Evolutionary conservation across 2,797 vertebrate genomes (phyloP), one percentile per base, ranked within the genome.

Genomic region (Pipistrellus pipistrellus): DNA sequence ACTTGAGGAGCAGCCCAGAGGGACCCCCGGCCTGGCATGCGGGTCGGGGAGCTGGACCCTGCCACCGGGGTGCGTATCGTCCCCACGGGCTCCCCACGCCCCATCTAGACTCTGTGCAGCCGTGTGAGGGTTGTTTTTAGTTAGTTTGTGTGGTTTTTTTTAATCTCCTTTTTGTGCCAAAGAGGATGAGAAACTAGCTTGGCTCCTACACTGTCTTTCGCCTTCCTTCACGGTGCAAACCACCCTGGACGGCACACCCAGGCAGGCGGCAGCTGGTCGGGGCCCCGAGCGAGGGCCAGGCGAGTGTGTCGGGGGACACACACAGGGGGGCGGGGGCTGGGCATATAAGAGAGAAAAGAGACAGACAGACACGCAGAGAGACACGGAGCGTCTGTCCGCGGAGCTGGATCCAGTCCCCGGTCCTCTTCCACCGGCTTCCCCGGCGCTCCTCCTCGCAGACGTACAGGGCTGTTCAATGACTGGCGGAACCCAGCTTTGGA

Each of bases 41-140:
- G n/a, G 1, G 8, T 7, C 0, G 0, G 27, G 1, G 0, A 10
- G 84, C 20, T 75, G 18, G 23, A n/a, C 51, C 66, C 46, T 72
- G 69, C 44, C 89, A 13, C 51, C 55, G 46, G 5, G 77, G 41
- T 0, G 10, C 10, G 38, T 21, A 14, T 25, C 13, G 41, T 38
- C 41, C 68, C 41, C 84, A 8, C 17, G 18, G 66, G 69, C 78
- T 69, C 41, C 76, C 55, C 73, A 44, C 46, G n/a, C 15, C 46
- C 15, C 68, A 84, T 86, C 82, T 81, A 90, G 91, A 81, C 32
- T 82, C 41, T 15, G 55, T 78, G 59, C 51, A 41, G 71, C 72
- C 51, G 12, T 77, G 85, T 13, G 55, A 72, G 38, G 38, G 7
- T 51, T 94, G 72, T 85, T 92, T 94, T 95, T 71, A 95, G 88